Conservation (phyloP, 2,888 invertebrate species). For the Eupithecia subfuscata region DNA sequence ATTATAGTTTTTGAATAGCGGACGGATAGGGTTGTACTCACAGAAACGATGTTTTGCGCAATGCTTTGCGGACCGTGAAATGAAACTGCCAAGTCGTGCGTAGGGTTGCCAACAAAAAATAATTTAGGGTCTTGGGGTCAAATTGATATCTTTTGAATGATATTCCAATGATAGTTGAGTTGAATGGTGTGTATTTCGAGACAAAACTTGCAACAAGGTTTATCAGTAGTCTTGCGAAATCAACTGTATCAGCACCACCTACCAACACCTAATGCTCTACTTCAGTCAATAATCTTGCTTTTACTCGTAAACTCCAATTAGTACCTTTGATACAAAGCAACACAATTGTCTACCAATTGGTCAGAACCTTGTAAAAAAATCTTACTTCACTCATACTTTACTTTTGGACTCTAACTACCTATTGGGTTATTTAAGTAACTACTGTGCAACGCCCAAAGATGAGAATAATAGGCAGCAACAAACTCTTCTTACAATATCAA, state of each 20-base stretch:
- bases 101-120: conserved; percentile 39
- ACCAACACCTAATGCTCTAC: not conserved
- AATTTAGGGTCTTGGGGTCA: conserved; percentile 11
- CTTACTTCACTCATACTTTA: not conserved
- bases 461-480: not conserved
- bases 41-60: conserved; percentile 54
- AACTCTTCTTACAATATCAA: not conserved
- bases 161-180: not conserved
- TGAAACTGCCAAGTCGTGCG: conserved; percentile 50
- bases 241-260: not conserved
- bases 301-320: not conserved
- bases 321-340: too few relatives aligned
- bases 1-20: conserved; percentile 36
- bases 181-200: not conserved
- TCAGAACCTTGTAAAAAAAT: not conserved
- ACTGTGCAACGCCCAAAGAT: not conserved
- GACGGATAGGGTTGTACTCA: conserved; percentile 49
- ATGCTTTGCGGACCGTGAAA: conserved; percentile 57
- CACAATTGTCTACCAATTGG: not conserved
- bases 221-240: not conserved
- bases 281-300: not conserved
- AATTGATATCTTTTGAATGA: conserved; percentile 16
- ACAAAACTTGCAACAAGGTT: not conserved
- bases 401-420: not conserved
- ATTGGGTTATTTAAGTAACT: not conserved